These are phyloP conservation scores for Rhabditoides inermis DNA, from an alignment of 2,888 invertebrate genomes.

Conservation along the genomic window DNA sequence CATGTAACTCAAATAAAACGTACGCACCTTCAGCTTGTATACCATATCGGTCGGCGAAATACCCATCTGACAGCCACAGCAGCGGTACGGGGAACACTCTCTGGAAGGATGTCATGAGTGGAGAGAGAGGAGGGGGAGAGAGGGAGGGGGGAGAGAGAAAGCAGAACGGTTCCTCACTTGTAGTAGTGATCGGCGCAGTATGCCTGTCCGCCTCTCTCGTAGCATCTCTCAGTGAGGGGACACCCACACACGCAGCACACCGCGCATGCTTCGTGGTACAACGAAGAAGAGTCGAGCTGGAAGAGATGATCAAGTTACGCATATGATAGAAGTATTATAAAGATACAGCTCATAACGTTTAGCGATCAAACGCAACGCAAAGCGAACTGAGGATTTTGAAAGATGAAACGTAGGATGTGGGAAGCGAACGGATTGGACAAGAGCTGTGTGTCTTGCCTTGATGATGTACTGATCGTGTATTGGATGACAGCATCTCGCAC, in stretches of 20 bases:
- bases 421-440: too few species aligned
- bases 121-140: neutral
- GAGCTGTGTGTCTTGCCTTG: too few species aligned
- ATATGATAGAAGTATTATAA: neutral
- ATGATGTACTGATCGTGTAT: too few species aligned
- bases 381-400: too few species aligned
- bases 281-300: neutral
- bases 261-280: conserved; percentile 92
- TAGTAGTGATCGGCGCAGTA: conserved; percentile 97
- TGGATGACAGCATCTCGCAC: too few species aligned
- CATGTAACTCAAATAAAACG: too few species aligned
- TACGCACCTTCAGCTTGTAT: conserved; percentile 38
- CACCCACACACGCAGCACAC: conserved; percentile 89
- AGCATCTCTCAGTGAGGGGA: conserved; percentile 90
- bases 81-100: conserved; percentile 35
- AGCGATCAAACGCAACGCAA: too few species aligned
- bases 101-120: conserved; percentile 26
- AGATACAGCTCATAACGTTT: too few species aligned
- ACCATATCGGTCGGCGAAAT: conserved; percentile 47
- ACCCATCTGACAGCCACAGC: conserved; percentile 42
- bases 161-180: conserved; percentile 65
- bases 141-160: neutral
- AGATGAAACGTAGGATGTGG: too few species aligned
- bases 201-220: conserved; percentile 87
- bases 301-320: neutral